A percentile compares a stretch with the other conserved stretches of the same genome.
Conservation (phyloP, 2,797 vertebrate species). For the Acrocephalus scirpaceus region DNA sequence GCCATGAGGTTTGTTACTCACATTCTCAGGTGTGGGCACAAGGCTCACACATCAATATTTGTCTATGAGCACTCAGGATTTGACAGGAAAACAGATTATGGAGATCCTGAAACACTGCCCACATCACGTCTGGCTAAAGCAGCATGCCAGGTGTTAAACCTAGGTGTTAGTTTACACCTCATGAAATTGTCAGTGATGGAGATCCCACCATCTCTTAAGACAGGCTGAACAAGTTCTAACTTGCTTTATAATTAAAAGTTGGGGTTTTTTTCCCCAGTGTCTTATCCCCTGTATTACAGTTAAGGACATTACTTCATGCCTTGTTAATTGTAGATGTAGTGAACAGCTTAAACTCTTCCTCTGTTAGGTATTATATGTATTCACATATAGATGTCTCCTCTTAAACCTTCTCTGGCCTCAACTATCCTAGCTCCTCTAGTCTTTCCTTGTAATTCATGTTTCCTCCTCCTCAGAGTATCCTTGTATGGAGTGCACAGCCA, state of each 20-base stretch:
- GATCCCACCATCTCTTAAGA: background rate
- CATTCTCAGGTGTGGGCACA: background rate
- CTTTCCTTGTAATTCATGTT: background rate
- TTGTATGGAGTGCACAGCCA: background rate
- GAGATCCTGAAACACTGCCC: background rate
- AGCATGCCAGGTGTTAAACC: background rate
- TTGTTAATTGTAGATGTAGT: background rate
- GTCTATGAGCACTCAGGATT: background rate
- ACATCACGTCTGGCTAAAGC: background rate
- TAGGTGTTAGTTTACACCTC: background rate
- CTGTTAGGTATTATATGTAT: background rate
- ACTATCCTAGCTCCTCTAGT: background rate
- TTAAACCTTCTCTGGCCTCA: background rate
- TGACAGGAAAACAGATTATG: background rate
- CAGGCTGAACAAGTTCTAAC: background rate
- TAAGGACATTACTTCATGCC: background rate
- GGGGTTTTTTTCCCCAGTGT: accelerated
- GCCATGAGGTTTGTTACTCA: background rate
- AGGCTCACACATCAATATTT: background rate
- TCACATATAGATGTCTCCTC: background rate
- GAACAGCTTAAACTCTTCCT: background rate
- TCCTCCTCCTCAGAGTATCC: background rate
- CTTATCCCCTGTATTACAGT: background rate
- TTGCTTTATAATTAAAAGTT: background rate
- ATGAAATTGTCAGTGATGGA: background rate